These are phyloP conservation scores for Saccopteryx leptura DNA, from an alignment of 2,113 vertebrate genomes.

Conservation along the genomic window DNA sequence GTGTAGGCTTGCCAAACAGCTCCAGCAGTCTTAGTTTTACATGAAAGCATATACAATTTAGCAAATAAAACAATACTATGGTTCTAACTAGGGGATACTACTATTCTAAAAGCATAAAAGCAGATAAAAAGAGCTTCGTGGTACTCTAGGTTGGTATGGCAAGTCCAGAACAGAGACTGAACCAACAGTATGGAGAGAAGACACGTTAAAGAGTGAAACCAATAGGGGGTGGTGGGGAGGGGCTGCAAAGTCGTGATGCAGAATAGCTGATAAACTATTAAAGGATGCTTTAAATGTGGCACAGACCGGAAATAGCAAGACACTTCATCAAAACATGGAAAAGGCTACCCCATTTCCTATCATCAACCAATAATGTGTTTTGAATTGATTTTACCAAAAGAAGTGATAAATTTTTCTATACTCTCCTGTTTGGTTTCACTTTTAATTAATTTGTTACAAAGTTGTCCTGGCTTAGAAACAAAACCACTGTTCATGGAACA, in stretches of 20 bases:
- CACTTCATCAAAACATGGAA: constrained; percentile 12
- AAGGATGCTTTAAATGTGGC: neutral
- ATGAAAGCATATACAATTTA: constrained; percentile 34
- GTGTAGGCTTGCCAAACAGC: neutral
- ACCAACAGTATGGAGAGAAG: neutral
- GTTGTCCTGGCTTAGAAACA: neutral
- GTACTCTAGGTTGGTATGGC: neutral
- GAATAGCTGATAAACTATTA: neutral
- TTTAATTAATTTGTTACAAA: neutral
- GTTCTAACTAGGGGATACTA: neutral
- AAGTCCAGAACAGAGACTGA: neutral
- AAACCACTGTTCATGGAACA: neutral
- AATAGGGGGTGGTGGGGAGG: accelerated
- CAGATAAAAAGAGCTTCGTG: constrained; percentile 11
- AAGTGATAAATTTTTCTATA: neutral
- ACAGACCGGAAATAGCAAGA: neutral
- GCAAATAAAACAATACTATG: neutral
- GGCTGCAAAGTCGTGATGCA: neutral
- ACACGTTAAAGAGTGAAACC: neutral
- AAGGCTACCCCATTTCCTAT: neutral
- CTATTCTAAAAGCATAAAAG: constrained; percentile 37
- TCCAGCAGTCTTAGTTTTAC: constrained; percentile 27
- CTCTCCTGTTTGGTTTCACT: neutral
- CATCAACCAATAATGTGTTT: neutral
- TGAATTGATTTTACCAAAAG: constrained; percentile 28